Evolutionary conservation across 2,113 vertebrate species (phyloP).

Genomic region (Daphoenositta chrysoptera): DNA sequence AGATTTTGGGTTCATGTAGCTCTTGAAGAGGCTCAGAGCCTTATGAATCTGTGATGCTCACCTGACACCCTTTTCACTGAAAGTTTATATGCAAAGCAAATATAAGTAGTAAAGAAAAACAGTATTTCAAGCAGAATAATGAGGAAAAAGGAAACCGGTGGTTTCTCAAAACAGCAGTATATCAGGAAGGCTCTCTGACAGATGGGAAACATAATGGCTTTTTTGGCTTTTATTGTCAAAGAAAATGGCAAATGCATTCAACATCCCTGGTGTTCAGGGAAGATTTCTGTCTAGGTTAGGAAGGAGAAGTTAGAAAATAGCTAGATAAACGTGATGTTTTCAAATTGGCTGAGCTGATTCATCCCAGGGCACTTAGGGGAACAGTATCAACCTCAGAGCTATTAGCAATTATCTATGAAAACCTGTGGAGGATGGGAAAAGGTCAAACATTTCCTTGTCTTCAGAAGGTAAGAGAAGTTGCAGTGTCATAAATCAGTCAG

Average conservation of each 20-base stretch:
- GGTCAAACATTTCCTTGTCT: constrained; percentile 3
- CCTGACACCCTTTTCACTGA: neutral
- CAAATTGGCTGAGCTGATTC: neutral
- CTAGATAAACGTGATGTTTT: neutral
- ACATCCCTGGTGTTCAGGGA: neutral
- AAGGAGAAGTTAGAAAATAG: neutral
- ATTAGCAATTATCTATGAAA: neutral
- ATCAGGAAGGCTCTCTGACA: neutral
- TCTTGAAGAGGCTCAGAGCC: neutral
- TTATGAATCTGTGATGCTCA: neutral
- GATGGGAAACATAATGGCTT: neutral
- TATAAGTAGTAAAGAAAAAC: neutral
- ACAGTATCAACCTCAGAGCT: neutral
- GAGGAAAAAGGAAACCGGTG: neutral
- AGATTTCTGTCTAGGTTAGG: neutral
- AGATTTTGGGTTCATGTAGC: neutral
- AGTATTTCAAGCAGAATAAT: neutral
- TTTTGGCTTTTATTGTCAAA: neutral
- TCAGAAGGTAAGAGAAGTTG: neutral
- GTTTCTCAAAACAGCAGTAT: neutral
- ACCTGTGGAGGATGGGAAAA: constrained; percentile 2
- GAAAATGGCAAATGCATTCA: neutral
- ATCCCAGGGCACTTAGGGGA: neutral
- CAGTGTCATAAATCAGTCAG: neutral
- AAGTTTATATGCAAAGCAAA: neutral